Evolutionary conservation across 2,888 invertebrate genomes (phyloP).

Genomic region (Chaitophorus viminalis): DNA sequence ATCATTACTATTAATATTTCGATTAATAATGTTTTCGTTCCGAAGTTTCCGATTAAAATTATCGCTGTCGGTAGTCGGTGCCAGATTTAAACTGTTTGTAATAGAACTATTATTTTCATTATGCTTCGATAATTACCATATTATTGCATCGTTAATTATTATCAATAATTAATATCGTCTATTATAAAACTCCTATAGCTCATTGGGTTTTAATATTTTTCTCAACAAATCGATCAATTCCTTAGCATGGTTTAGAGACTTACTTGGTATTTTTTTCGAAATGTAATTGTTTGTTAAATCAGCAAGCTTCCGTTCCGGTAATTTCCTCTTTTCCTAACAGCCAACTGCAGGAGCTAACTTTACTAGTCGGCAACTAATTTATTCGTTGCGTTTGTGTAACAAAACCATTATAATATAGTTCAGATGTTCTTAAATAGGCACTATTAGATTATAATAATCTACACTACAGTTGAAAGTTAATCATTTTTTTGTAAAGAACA

Average conservation of each 20-base stretch:
- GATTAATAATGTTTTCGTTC: background rate
- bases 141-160: background rate
- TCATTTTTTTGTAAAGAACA: too few species aligned
- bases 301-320: background rate
- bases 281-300: background rate
- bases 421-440: too few species aligned
- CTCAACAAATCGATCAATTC: background rate
- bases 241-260: background rate
- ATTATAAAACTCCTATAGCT: background rate
- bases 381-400: background rate
- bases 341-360: too few species aligned
- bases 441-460: too few species aligned
- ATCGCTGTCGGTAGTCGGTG: background rate
- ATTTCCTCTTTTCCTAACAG: background rate
- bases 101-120: background rate
- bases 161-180: background rate
- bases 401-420: too few species aligned
- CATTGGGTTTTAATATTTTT: background rate
- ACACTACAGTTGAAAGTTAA: too few species aligned
- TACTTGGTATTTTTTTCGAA: background rate
- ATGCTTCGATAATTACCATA: background rate
- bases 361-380: background rate
- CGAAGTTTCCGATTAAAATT: background rate
- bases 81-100: background rate
- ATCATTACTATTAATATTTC: background rate